Evolutionary conservation across 1,140 invertebrate species (phyloP).

Genomic region (Drosophila simulans): DNA sequence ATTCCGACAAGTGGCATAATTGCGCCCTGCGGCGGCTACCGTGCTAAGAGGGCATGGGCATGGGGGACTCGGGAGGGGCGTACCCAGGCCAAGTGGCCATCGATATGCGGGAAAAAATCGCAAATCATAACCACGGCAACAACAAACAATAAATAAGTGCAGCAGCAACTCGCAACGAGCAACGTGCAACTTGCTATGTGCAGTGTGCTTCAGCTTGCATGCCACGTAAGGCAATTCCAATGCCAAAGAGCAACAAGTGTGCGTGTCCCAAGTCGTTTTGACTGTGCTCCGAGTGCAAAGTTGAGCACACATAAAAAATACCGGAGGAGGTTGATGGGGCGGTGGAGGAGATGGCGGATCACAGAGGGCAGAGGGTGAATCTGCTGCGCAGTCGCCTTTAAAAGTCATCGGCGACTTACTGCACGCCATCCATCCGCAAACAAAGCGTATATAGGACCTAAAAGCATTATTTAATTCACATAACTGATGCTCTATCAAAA

Average conservation of each 20-base stretch:
- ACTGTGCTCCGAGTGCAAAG: slow-evolving; percentile 69
- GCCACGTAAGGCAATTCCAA: slow-evolving; percentile 51
- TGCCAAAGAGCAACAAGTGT: slow-evolving; percentile 75
- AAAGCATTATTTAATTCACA: neutral
- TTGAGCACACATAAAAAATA: slow-evolving; percentile 61
- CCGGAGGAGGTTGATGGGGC: slow-evolving; percentile 2
- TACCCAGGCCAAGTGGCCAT: slow-evolving; percentile 44
- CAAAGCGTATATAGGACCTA: slow-evolving; percentile 48
- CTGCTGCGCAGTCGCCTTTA: slow-evolving; percentile 56
- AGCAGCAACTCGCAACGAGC: slow-evolving; percentile 36
- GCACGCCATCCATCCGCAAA: slow-evolving; percentile 69
- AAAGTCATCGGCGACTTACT: slow-evolving; percentile 48
- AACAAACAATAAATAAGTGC: slow-evolving; percentile 81
- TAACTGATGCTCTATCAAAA: slow-evolving; percentile 5
- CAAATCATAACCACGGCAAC: slow-evolving; percentile 78
- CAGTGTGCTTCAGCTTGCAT: slow-evolving; percentile 34
- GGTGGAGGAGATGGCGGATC: neutral
- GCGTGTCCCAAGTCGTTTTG: slow-evolving; percentile 81
- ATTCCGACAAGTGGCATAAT: slow-evolving; percentile 83
- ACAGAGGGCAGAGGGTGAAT: slow-evolving; percentile 10
- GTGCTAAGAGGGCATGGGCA: slow-evolving; percentile 65
- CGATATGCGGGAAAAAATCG: slow-evolving; percentile 68
- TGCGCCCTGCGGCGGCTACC: slow-evolving; percentile 80
- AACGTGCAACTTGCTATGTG: slow-evolving; percentile 35
- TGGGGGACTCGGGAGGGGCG: neutral